A percentile compares a stretch with the other conserved stretches of the same genome.
phyloP scores from a whole-genome alignment of 2,113 vertebrate genomes.

The Empidonax alnorum region DNA sequence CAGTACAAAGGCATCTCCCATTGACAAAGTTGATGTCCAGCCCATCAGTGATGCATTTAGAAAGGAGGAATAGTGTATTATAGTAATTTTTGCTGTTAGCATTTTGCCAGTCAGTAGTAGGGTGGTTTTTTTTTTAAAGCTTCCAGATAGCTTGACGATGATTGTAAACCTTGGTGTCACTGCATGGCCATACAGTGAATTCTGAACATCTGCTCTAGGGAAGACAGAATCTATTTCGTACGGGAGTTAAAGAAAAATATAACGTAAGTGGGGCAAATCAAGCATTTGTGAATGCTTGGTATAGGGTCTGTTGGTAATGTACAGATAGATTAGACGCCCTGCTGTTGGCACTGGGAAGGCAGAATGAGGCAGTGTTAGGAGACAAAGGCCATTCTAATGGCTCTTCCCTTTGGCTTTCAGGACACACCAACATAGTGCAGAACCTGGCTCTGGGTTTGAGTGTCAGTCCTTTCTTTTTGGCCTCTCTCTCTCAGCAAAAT shows the following conservation, averaged over 20 bases:
- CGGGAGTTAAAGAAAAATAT: neutral
- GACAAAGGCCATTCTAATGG: neutral
- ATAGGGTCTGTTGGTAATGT: neutral
- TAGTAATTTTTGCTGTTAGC: neutral
- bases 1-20: neutral
- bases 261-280: neutral
- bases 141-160: neutral
- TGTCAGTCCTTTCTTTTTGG: neutral
- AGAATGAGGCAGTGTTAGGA: neutral
- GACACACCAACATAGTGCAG: neutral
- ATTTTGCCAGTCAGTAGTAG: neutral
- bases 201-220: neutral
- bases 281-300: neutral
- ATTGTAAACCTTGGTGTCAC: neutral
- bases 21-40: conserved; percentile 11
- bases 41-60: neutral
- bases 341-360: neutral
- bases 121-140: neutral
- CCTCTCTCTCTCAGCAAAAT: conserved; percentile 27
- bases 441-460: neutral
- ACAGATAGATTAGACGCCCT: neutral
- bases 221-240: neutral
- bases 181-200: neutral
- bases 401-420: neutral
- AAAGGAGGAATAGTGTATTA: neutral